These are phyloP conservation scores for Potamilus streckersoni DNA, from an alignment of 1,140 invertebrate species.

Conservation along the genomic window DNA sequence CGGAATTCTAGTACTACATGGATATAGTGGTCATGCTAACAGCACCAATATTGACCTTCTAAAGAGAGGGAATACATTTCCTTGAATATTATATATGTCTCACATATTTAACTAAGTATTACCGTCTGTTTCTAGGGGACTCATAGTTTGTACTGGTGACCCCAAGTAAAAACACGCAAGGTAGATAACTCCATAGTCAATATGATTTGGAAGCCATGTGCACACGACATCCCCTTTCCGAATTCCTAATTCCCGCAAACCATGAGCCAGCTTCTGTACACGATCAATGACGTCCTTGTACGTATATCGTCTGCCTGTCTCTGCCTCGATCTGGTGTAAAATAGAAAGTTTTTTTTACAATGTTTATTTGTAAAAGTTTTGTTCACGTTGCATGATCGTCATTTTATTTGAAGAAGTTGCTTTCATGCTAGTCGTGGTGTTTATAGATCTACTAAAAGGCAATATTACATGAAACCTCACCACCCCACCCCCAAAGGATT, in stretches of 20 bases:
- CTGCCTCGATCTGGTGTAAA: slow-evolving; percentile 4
- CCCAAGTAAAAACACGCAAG: slow-evolving; percentile 6
- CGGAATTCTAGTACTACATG: no score
- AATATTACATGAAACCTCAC: background rate
- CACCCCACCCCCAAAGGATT: no score
- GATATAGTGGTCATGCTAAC: no score
- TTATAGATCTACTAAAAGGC: background rate
- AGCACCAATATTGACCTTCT: no score
- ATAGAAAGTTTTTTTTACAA: background rate
- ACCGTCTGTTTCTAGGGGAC: slow-evolving; percentile 20
- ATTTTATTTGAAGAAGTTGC: background rate
- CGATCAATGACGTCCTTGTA: slow-evolving; percentile 8
- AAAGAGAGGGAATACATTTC: no score
- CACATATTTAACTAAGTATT: background rate
- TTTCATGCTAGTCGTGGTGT: background rate
- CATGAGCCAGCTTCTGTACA: slow-evolving; percentile 5
- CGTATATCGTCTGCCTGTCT: slow-evolving; percentile 5
- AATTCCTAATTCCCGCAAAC: background rate
- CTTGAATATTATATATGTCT: no score
- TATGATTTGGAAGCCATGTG: slow-evolving; percentile 7
- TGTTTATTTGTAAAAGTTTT: background rate
- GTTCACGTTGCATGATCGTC: background rate
- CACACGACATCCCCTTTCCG: slow-evolving; percentile 18
- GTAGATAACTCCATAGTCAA: slow-evolving; percentile 18
- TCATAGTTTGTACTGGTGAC: slow-evolving; percentile 10